Evolutionary conservation across 2,113 vertebrate species (phyloP), one percentile per base, ranked within the genome.

Genomic region (Melozone crissalis): DNA sequence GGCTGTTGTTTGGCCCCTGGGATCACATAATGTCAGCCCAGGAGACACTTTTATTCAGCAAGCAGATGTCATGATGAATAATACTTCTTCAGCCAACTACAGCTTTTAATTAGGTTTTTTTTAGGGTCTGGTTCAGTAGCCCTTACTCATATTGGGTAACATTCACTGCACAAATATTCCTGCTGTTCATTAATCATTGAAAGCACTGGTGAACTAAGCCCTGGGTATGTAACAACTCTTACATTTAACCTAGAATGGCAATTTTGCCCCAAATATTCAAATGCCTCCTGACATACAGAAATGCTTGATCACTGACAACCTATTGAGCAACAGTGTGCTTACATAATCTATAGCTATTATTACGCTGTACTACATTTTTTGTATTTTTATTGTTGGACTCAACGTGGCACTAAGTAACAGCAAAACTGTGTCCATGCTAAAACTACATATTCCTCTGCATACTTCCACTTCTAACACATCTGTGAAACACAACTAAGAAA

Each of bases 101-200:
- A 72, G 80, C 55, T 89, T 76, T 93, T 87, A 94, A 95, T 87
- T 89, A 71, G 30, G 3, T 30, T 91, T 84, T 84, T 93, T 86
- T 71, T 67, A 81, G 87, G 84, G 75, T 89, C 72, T 93, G 73
- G 59, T 74, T 95, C 68, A 43, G 85, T 77, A 93, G 79, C 79
- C 90, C 87, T 96, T 94, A 92, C 47, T 94, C 82, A 90, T 44
- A 63, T 33, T 46, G 75, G 86, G 72, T 63, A 95, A 83, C 68
- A 80, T 51, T 92, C 61, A 67, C 72, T 59, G 68, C 78, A 91
- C 87, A 83, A 80, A 80, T 43, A 91, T 55, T 69, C 28, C 67
- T 62, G 67, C 55, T 89, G 20, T 81, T 87, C 15, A 58, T 94
- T 86, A 93, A 92, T 93, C 83, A 94, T 63, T 9, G 0, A 91